phyloP scores from a whole-genome alignment of 2,113 vertebrate species.

The Campylomormyrus tamandua region DNA sequence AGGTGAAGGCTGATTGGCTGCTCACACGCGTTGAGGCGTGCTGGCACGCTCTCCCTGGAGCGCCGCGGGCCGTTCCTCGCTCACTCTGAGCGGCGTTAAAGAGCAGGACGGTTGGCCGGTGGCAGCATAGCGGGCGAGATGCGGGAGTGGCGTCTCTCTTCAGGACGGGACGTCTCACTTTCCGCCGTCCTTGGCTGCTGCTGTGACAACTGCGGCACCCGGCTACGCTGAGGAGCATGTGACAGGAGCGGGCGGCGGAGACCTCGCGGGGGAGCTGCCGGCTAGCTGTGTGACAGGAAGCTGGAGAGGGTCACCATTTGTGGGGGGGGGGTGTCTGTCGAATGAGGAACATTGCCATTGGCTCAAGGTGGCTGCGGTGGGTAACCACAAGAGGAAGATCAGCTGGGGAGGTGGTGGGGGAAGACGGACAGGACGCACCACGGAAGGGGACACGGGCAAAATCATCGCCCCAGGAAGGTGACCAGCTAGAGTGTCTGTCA shows the following conservation, averaged over 20 bases:
- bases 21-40: not conserved
- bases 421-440: too few relatives aligned
- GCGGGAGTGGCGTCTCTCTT: not conserved
- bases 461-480: not conserved
- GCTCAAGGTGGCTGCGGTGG: not conserved
- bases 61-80: not conserved
- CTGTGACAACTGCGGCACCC: not conserved
- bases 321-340: not conserved
- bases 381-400: not conserved
- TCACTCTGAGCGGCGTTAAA: not conserved
- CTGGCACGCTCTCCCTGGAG: not conserved
- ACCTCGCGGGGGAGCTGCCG: not conserved
- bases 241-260: not conserved
- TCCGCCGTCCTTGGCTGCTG: not conserved
- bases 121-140: not conserved
- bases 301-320: not conserved
- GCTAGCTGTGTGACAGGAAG: not conserved
- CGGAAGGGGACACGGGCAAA: not conserved
- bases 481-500: not conserved
- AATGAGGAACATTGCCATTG: not conserved
- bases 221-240: not conserved
- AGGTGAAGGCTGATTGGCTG: not conserved
- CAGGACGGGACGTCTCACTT: not conserved
- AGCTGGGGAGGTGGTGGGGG: not conserved
- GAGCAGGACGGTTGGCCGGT: not conserved